Evolutionary conservation across 2,113 vertebrate genomes (phyloP).

Genomic region (Tiliqua scincoides): DNA sequence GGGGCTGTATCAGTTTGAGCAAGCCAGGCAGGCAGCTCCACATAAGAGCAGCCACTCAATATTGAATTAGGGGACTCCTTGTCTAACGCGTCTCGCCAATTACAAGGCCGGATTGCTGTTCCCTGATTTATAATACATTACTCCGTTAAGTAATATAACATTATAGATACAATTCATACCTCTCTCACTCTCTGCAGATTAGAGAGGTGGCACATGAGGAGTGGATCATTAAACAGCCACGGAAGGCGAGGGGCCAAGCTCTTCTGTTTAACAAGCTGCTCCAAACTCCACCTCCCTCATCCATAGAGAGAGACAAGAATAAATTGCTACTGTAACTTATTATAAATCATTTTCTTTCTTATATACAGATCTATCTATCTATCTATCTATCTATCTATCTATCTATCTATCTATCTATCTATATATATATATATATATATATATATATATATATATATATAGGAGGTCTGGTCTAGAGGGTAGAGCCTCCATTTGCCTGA

Average conservation of each 20-base stretch:
- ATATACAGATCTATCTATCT: no score
- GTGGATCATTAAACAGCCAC: conserved; percentile 83
- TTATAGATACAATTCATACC: conserved; percentile 86
- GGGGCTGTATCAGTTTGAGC: conserved; percentile 73
- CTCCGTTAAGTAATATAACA: conserved; percentile 84
- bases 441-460: not conserved
- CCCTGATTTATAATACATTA: conserved; percentile 85
- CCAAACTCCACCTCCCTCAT: conserved; percentile 82
- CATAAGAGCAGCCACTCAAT: conserved; percentile 77
- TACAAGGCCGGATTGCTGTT: conserved; percentile 82
- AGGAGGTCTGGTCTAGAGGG: no score
- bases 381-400: no score
- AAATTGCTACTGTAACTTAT: conserved; percentile 74
- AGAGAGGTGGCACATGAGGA: conserved; percentile 81
- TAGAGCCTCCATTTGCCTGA: no score
- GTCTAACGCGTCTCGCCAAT: conserved; percentile 80
- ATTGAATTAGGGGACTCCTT: conserved; percentile 81
- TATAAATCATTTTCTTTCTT: conserved; percentile 65
- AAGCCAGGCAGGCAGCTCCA: conserved; percentile 74
- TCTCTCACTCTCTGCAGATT: conserved; percentile 78
- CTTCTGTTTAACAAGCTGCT: conserved; percentile 84
- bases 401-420: no score
- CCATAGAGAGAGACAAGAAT: conserved; percentile 71
- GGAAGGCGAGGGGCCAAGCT: conserved; percentile 81
- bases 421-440: not conserved